A percentile compares a stretch with the other conserved stretches of the same genome.
Conservation (phyloP, 2,113 vertebrate genomes). For the Pollimyrus isidori region DNA sequence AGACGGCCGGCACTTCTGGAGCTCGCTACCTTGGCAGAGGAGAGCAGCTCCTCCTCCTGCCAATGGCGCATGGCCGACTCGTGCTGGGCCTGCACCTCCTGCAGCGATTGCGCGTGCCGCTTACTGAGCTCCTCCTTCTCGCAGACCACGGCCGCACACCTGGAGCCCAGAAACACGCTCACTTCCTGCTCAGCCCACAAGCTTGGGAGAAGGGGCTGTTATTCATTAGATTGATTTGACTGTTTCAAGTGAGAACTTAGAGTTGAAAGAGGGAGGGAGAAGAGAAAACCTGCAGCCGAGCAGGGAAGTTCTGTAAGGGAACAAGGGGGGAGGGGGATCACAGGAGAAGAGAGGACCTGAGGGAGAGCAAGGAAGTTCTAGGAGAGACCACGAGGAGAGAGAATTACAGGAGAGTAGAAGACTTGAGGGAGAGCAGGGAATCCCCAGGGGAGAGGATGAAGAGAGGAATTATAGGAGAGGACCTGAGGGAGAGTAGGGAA, state of each 20-base stretch:
- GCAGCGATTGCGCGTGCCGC: constrained; percentile 60
- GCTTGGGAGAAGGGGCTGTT: neutral
- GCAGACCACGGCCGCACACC: constrained; percentile 60
- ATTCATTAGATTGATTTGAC: neutral
- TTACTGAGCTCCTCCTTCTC: constrained; percentile 65
- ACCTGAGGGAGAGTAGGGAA: neutral
- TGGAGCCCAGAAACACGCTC: constrained; percentile 40
- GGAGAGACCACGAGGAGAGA: neutral
- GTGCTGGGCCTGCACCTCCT: constrained; percentile 65
- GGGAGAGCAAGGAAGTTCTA: neutral
- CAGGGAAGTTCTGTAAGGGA: neutral
- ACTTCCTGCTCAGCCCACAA: neutral
- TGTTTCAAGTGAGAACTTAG: neutral
- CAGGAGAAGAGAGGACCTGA: neutral
- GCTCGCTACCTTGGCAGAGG: constrained; percentile 70
- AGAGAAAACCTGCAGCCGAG: neutral
- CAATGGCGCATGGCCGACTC: constrained; percentile 66
- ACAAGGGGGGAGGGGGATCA: neutral
- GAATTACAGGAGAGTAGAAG: neutral
- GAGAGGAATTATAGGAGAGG: neutral
- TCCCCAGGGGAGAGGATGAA: neutral
- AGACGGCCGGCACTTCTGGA: neutral
- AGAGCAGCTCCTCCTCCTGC: constrained; percentile 71
- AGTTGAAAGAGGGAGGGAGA: neutral
- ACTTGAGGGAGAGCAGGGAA: neutral